Percentiles rank a stretch among this genome's conserved stretches.
These are phyloP conservation scores for Colostygia pectinataria DNA, from an alignment of 2,888 invertebrate species.

Conservation along the genomic window DNA sequence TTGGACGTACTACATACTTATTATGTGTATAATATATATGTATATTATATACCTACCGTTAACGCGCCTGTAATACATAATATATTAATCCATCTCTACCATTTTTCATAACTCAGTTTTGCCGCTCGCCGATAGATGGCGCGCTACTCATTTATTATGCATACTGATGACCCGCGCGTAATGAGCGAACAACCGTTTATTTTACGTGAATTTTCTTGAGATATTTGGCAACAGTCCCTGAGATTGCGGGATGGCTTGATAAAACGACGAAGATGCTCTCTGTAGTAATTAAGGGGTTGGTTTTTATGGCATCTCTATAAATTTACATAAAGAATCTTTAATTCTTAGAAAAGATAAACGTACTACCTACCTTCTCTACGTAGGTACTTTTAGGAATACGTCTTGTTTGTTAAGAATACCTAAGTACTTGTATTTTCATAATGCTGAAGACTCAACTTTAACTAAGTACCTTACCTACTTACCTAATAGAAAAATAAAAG, in stretches of 20 bases:
- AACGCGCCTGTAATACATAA: no score
- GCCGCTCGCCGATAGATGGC: conserved; percentile 68
- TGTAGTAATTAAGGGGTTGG: conserved; percentile 38
- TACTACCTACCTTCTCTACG: background rate
- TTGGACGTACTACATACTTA: background rate
- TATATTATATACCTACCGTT: no score
- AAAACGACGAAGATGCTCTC: conserved; percentile 41
- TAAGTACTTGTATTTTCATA: no score
- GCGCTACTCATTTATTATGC: conserved; percentile 87
- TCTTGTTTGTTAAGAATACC: no score
- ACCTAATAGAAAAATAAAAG: background rate
- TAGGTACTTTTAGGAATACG: no score
- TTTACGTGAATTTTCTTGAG: conserved; percentile 60
- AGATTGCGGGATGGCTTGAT: conserved; percentile 69
- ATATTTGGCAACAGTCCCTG: conserved; percentile 65
- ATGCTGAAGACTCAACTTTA: no score
- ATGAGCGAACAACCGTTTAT: conserved; percentile 73
- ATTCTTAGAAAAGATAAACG: conserved; percentile 9
- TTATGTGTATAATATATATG: background rate
- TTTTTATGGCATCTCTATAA: conserved; percentile 32
- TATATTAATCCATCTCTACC: conserved; percentile 69
- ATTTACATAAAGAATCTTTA: conserved; percentile 30
- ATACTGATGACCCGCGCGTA: conserved; percentile 88
- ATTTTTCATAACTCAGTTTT: conserved; percentile 57
- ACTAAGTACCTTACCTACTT: background rate